Evolutionary conservation across 2,113 vertebrate genomes (phyloP), one percentile per base, ranked within the genome.

Genomic region (Pelmatolapia mariae): DNA sequence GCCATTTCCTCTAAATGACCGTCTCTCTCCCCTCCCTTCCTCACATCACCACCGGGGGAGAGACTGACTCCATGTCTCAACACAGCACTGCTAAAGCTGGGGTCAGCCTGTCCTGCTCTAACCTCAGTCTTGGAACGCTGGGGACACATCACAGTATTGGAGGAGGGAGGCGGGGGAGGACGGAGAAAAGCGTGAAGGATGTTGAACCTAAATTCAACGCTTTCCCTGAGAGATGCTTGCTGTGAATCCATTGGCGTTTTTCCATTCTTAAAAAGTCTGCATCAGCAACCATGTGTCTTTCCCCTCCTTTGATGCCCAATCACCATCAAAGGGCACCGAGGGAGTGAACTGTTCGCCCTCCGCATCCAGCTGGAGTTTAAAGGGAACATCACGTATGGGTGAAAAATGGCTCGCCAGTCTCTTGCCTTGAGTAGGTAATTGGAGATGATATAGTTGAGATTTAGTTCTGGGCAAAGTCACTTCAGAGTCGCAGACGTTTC

Each of bases 1-100:
- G 87, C 89, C 89, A 93, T 91, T 94, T 91, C 88, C 87, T 94
- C 86, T 85, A 93, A 95, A 95, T 92, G 93, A 91, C 88, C 47
- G 6, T 73, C 68, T 22, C 63, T 40, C 31, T 68, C 63, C 26
- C 29, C 33, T 56, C 47, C 73, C 68, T 76, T 19, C 81, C 24
- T 82, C 73, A 78, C 45, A 61, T 86, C 81, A 85, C 63, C 86
- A 85, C 73, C 50, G 5, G 40, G 78, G 88, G 91, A 87, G 57
- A 81, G 87, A 81, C 40, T 1, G 80, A 43, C 82, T 91, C 76
- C 29, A 10, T 82, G 87, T 91, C 83, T 88, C 54, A 5, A 61
- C 82, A 54, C 5, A 78, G 73, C 61, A 26, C 43, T 43, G 68
- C 83, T 83, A 52, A 63, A 52, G 83, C 89, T 82, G 63, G 86